phyloP scores from a whole-genome alignment of 2,888 invertebrate species.

The Allolobophora icterica region DNA sequence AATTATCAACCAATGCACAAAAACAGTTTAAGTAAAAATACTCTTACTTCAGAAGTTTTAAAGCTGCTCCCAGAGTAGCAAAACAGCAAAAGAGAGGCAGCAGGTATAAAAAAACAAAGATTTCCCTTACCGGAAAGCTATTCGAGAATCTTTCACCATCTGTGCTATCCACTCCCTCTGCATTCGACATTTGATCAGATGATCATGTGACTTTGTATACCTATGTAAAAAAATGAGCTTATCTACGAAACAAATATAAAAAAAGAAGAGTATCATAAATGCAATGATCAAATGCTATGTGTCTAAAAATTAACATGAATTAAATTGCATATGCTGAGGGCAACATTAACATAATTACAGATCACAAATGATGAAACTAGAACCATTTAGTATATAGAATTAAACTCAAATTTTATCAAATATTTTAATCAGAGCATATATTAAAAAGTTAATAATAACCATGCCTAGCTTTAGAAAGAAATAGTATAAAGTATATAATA shows the following conservation, averaged over 20 bases:
- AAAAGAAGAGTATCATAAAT: neutral
- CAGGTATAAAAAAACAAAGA: neutral
- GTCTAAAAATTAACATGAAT: neutral
- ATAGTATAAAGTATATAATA: no score
- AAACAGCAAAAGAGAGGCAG: neutral
- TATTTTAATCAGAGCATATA: neutral
- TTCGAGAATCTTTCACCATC: slow-evolving; percentile 60
- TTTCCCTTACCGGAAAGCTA: slow-evolving; percentile 41
- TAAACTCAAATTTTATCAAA: neutral
- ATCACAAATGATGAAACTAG: neutral
- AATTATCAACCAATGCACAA: no score
- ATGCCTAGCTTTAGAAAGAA: neutral
- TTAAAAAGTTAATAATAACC: neutral
- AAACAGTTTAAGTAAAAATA: no score
- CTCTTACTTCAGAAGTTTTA: neutral
- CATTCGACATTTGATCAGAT: slow-evolving; percentile 60
- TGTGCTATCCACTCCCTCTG: slow-evolving; percentile 56
- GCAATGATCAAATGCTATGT: neutral
- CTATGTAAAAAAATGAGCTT: slow-evolving; percentile 48
- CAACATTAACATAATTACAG: neutral
- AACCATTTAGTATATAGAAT: neutral
- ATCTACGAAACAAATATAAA: neutral
- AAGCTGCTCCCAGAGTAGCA: neutral
- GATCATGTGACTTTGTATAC: slow-evolving; percentile 68
- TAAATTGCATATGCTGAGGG: neutral